These are phyloP conservation scores for Epizoanthus scotinus DNA, from an alignment of 92 coral and sea anemone species.

Conservation along the genomic window DNA sequence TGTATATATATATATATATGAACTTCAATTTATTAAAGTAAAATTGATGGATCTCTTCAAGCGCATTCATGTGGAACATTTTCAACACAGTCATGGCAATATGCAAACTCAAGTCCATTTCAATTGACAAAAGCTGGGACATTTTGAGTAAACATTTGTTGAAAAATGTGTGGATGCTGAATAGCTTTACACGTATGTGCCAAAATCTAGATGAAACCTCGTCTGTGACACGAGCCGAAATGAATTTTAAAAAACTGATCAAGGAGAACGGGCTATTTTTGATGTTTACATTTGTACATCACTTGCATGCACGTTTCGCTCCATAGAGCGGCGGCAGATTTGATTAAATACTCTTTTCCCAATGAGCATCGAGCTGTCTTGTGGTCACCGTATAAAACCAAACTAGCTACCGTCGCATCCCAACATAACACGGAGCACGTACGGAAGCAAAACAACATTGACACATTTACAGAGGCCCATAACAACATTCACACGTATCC, in stretches of 20 bases:
- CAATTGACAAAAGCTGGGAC: not conserved
- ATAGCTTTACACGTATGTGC: not conserved
- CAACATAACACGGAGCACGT: not conserved
- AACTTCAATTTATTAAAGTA: not conserved
- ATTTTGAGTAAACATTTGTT: not conserved
- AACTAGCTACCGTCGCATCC: not conserved
- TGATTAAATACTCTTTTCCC: not conserved
- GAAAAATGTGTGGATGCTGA: not conserved
- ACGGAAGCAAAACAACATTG: slow-evolving; percentile 4
- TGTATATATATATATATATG: not conserved
- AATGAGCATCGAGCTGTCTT: not conserved
- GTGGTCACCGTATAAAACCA: not conserved
- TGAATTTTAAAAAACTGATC: not conserved
- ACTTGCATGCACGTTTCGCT: slow-evolving; percentile 13
- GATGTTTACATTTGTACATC: not conserved
- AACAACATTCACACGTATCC: slow-evolving; percentile 3
- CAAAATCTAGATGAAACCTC: not conserved
- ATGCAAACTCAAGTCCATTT: not conserved
- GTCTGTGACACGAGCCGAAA: not conserved
- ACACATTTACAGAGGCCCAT: slow-evolving; percentile 58
- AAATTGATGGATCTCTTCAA: not conserved
- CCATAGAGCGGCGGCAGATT: slow-evolving; percentile 17
- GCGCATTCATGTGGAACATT: slow-evolving; percentile 1
- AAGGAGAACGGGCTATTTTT: not conserved
- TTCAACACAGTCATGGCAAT: not conserved